Percentiles rank a stretch among this genome's conserved stretches.
These are phyloP conservation scores for Nephrotoma flavescens DNA, from an alignment of 2,888 invertebrate species.

Conservation along the genomic window DNA sequence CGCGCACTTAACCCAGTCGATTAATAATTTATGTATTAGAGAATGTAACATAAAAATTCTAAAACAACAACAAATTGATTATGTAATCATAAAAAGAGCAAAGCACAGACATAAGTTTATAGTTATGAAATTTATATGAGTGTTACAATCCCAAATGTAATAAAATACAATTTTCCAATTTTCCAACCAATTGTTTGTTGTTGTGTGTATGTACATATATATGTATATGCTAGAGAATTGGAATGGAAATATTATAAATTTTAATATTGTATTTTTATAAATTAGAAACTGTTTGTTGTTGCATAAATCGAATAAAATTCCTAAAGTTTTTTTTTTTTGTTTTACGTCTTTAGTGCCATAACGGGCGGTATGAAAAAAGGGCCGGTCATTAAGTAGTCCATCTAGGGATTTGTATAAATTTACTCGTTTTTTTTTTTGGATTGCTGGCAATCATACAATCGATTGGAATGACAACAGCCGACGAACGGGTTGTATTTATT, in stretches of 20 bases:
- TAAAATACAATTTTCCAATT: background rate
- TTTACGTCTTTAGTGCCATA: background rate
- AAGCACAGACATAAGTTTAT: background rate
- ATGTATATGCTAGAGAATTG: background rate
- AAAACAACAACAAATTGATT: background rate
- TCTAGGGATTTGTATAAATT: background rate
- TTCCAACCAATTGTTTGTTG: background rate
- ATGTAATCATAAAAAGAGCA: background rate
- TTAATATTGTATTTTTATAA: background rate
- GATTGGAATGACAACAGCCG: background rate
- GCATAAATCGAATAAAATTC: background rate
- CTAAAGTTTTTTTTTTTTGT: background rate
- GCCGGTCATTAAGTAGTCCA: background rate
- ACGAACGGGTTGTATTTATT: background rate
- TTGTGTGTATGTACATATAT: background rate
- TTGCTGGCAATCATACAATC: background rate
- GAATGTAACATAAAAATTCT: background rate
- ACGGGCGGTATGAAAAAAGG: background rate
- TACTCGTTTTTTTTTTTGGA: background rate
- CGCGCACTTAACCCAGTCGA: background rate
- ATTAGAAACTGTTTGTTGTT: background rate
- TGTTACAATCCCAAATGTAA: background rate
- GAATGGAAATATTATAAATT: background rate
- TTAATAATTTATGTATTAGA: background rate
- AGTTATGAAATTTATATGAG: background rate